phyloP scores from a whole-genome alignment of 53 echinoderm and acorn worm genomes.

The Astropecten irregularis region DNA sequence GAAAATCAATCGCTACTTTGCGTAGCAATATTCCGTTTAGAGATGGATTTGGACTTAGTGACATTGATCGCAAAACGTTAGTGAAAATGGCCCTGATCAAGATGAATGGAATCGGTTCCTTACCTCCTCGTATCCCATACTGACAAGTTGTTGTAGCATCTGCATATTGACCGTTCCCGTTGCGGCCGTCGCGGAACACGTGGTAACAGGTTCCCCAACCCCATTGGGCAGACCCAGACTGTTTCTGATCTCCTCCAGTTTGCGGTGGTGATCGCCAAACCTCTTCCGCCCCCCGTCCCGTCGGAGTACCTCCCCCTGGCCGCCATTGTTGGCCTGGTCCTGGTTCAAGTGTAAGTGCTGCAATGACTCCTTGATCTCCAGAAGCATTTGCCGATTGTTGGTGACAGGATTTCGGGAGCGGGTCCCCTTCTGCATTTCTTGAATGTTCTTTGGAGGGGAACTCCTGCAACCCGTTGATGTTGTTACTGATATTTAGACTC shows the following conservation, averaged over 20 bases:
- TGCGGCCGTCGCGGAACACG: neutral
- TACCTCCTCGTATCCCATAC: slow-evolving; percentile 52
- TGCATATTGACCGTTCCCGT: slow-evolving; percentile 7
- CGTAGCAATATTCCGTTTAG: too few species aligned
- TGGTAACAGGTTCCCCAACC: neutral
- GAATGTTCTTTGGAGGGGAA: neutral
- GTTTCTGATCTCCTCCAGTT: slow-evolving; percentile 72
- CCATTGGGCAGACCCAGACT: slow-evolving; percentile 63
- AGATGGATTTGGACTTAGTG: too few species aligned
- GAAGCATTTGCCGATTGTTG: slow-evolving; percentile 85
- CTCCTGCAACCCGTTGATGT: slow-evolving; percentile 20
- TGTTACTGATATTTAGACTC: neutral
- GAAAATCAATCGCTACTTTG: too few species aligned
- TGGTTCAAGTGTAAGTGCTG: slow-evolving; percentile 71
- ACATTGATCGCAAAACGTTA: too few species aligned
- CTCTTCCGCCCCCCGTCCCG: slow-evolving; percentile 2
- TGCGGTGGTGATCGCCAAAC: slow-evolving; percentile 63
- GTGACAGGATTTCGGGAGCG: slow-evolving; percentile 74
- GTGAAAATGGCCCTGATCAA: too few species aligned
- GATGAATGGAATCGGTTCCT: too few species aligned
- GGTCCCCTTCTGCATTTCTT: slow-evolving; percentile 70
- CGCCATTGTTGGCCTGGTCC: slow-evolving; percentile 19
- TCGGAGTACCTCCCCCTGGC: slow-evolving; percentile 16
- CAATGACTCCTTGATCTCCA: slow-evolving; percentile 82
- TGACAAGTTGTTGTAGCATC: slow-evolving; percentile 44